phyloP scores from a whole-genome alignment of 2,888 invertebrate genomes.

The Cartodere bifasciata region DNA sequence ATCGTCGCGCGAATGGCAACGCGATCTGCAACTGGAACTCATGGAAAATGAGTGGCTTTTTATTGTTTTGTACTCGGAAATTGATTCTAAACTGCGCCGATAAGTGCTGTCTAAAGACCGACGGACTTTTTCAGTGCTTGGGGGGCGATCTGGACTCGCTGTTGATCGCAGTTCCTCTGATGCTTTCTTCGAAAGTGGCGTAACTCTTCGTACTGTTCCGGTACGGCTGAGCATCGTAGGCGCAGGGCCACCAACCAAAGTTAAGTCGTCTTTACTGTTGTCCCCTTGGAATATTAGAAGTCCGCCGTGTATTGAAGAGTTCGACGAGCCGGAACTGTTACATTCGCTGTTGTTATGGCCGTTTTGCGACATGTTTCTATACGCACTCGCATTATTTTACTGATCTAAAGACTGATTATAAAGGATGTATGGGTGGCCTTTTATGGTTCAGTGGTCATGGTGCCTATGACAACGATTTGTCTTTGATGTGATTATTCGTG shows the following conservation, averaged over 20 bases:
- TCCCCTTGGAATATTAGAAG: slow-evolving; percentile 25
- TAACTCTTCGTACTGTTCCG: slow-evolving; percentile 29
- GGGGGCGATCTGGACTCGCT: slow-evolving; percentile 2
- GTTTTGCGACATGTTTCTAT: slow-evolving; percentile 16
- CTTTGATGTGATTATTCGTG: too few species aligned
- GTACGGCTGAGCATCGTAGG: slow-evolving; percentile 25
- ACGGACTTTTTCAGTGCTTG: slow-evolving; percentile 8
- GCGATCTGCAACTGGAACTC: slow-evolving; percentile 20
- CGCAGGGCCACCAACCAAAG: slow-evolving; percentile 25
- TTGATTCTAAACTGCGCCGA: slow-evolving; percentile 32
- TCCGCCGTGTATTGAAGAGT: slow-evolving; percentile 24
- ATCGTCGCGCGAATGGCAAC: slow-evolving; percentile 21
- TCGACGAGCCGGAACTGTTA: slow-evolving; percentile 29
- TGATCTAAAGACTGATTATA: not conserved
- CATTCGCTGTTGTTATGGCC: slow-evolving; percentile 19
- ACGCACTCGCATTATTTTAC: not conserved
- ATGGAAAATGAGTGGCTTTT: slow-evolving; percentile 29
- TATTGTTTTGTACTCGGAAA: slow-evolving; percentile 32
- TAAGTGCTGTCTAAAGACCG: slow-evolving; percentile 24
- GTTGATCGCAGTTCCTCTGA: slow-evolving; percentile 10
- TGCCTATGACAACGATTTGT: too few species aligned
- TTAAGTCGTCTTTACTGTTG: slow-evolving; percentile 19
- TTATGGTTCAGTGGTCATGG: too few species aligned
- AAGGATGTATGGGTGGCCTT: not conserved
- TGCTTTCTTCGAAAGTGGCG: slow-evolving; percentile 15